These are phyloP conservation scores for Halictus quadricinctus DNA, from an alignment of 2,888 invertebrate genomes.

Conservation along the genomic window DNA sequence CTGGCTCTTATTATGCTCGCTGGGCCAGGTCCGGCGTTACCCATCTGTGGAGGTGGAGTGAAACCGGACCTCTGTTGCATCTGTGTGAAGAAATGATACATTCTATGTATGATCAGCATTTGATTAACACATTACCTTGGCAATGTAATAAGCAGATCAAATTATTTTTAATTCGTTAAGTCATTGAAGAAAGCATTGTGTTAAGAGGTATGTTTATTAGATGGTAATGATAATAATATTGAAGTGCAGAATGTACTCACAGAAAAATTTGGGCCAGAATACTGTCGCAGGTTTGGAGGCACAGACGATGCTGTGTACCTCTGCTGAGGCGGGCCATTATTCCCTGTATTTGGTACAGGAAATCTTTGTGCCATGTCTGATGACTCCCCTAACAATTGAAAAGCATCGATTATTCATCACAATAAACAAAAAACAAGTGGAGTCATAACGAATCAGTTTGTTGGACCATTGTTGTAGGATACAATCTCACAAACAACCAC, in stretches of 20 bases:
- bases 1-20: slow-evolving; percentile 85
- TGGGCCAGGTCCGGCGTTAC: slow-evolving; percentile 82
- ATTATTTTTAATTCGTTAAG: no score
- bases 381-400: slow-evolving; percentile 31
- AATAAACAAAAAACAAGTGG: background rate
- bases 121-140: no score
- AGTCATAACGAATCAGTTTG: background rate
- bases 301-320: slow-evolving; percentile 86
- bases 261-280: slow-evolving; percentile 89
- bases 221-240: background rate
- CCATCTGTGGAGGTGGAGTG: slow-evolving; percentile 86
- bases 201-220: background rate
- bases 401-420: slow-evolving; percentile 4
- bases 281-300: slow-evolving; percentile 85
- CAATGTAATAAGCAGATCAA: no score
- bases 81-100: slow-evolving; percentile 61
- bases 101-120: background rate
- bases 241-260: slow-evolving; percentile 83
- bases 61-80: slow-evolving; percentile 87
- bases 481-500: background rate
- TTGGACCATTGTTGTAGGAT: background rate
- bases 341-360: slow-evolving; percentile 84
- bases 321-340: slow-evolving; percentile 84
- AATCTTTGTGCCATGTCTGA: slow-evolving; percentile 84
- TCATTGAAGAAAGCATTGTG: no score